Evolutionary conservation across 2,888 invertebrate species (phyloP).

Genomic region (Euphydryas editha): DNA sequence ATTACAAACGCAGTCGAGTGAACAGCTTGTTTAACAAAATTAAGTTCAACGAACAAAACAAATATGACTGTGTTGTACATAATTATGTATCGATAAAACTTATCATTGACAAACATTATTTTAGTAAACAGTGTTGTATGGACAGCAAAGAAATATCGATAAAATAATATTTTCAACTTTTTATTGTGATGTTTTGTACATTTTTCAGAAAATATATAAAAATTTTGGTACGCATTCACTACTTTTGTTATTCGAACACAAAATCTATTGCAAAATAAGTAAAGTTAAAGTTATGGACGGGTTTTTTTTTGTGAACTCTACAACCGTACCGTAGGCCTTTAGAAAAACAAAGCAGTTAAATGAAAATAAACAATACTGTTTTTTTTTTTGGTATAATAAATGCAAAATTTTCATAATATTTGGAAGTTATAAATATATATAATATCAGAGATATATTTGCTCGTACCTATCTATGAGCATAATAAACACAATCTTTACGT

Average conservation of each 20-base stretch:
- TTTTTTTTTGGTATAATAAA: too few relatives aligned
- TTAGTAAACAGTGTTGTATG: slow-evolving; percentile 20
- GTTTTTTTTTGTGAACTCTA: background rate
- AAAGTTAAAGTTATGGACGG: background rate
- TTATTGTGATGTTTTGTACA: background rate
- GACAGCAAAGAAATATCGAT: slow-evolving; percentile 12
- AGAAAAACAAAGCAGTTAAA: too few relatives aligned
- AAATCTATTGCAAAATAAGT: background rate
- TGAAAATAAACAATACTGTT: too few relatives aligned
- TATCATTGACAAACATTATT: slow-evolving; percentile 29
- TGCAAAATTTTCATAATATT: too few relatives aligned
- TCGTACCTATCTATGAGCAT: too few relatives aligned
- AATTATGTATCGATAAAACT: slow-evolving; percentile 27
- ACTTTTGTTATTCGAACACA: background rate
- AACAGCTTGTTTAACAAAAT: background rate
- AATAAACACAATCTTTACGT: too few relatives aligned
- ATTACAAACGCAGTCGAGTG: background rate
- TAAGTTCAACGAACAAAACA: slow-evolving; percentile 16
- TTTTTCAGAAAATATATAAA: background rate
- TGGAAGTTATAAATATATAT: too few relatives aligned
- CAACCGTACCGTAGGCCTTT: too few relatives aligned
- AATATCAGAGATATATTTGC: too few relatives aligned
- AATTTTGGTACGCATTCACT: background rate
- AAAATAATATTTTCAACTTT: background rate
- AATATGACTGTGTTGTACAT: slow-evolving; percentile 23